These are phyloP conservation scores for Drosophila simulans DNA, from an alignment of 1,140 invertebrate species.

Conservation along the genomic window DNA sequence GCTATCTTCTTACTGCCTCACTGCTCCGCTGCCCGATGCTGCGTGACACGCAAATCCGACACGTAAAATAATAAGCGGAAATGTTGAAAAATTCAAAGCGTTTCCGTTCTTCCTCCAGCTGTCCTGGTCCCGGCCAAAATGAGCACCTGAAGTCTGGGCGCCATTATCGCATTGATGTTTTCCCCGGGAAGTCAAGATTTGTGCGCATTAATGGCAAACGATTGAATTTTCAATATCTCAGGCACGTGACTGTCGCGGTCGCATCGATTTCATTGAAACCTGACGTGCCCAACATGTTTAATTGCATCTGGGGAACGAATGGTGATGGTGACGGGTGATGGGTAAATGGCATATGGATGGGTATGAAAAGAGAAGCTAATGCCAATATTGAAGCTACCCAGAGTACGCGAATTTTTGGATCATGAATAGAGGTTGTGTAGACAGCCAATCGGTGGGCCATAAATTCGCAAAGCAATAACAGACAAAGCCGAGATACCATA, in stretches of 20 bases:
- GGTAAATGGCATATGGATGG: slow-evolving; percentile 8
- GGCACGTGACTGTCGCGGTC: slow-evolving; percentile 69
- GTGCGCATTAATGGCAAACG: slow-evolving; percentile 72
- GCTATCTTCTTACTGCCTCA: slow-evolving; percentile 7
- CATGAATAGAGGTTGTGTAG: slow-evolving; percentile 4
- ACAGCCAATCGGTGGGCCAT: slow-evolving; percentile 42
- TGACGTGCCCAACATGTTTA: slow-evolving; percentile 79
- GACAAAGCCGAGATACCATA: slow-evolving; percentile 28
- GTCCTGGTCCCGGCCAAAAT: slow-evolving; percentile 10
- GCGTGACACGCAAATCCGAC: slow-evolving; percentile 75
- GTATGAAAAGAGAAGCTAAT: neutral
- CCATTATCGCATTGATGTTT: slow-evolving; percentile 78
- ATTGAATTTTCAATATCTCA: slow-evolving; percentile 81
- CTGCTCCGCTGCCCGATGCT: slow-evolving; percentile 41
- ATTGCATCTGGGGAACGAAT: slow-evolving; percentile 39
- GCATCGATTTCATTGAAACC: slow-evolving; percentile 73
- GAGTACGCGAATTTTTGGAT: slow-evolving; percentile 13
- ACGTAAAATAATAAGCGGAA: slow-evolving; percentile 83
- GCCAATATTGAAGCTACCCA: slow-evolving; percentile 27
- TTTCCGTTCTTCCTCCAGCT: slow-evolving; percentile 31
- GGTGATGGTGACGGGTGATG: neutral
- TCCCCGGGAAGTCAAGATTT: slow-evolving; percentile 75
- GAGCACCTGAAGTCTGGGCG: slow-evolving; percentile 37
- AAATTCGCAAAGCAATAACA: slow-evolving; percentile 48
- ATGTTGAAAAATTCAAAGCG: slow-evolving; percentile 83